phyloP scores from a whole-genome alignment of 2,113 vertebrate species.

The Mohoua ochrocephala region DNA sequence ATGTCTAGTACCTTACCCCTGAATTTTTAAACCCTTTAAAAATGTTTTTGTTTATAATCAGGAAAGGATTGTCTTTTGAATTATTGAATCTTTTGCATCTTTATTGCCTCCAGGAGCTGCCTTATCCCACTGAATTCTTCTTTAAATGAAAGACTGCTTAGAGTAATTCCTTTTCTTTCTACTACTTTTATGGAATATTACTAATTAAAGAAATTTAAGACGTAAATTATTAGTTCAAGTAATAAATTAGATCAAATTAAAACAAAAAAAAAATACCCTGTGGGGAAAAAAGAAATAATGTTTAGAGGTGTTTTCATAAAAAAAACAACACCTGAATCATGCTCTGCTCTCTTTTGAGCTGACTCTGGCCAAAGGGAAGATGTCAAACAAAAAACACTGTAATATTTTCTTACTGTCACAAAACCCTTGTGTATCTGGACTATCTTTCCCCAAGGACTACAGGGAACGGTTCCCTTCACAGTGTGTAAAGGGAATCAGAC shows the following conservation, averaged over 20 bases:
- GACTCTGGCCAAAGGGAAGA: background rate
- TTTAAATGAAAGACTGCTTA: background rate
- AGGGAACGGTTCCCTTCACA: fast-evolving
- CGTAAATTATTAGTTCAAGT: background rate
- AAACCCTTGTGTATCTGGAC: background rate
- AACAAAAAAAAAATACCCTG: background rate
- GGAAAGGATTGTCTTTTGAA: background rate
- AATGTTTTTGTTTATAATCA: background rate
- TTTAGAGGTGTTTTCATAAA: background rate
- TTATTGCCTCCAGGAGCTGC: background rate
- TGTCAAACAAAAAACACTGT: background rate
- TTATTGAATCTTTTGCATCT: background rate
- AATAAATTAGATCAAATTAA: background rate
- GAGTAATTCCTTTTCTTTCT: background rate
- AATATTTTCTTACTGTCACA: background rate
- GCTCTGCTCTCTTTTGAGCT: background rate
- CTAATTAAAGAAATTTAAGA: background rate
- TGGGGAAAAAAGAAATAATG: background rate
- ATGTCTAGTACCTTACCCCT: background rate
- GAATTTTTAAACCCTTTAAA: background rate
- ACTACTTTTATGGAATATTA: background rate
- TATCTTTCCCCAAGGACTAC: fast-evolving
- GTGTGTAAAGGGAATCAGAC: background rate
- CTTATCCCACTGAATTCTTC: background rate
- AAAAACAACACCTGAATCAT: background rate